Conservation (phyloP, 1,140 invertebrate species). For the Piezodorus guildinii region DNA sequence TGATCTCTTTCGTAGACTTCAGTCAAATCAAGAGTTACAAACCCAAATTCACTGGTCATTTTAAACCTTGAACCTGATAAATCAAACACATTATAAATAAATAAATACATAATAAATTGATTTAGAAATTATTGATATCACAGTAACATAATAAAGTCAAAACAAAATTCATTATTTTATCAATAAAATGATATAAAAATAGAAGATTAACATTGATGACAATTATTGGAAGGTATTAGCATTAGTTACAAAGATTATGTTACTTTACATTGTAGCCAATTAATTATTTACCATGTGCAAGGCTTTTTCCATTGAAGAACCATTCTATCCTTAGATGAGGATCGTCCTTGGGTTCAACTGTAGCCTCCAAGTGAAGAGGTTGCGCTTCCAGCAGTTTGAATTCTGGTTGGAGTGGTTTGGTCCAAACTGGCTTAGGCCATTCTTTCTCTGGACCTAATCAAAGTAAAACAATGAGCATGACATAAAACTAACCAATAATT, state of each 20-base stretch:
- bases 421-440: constrained; percentile 80
- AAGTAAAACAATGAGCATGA: not conserved
- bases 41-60: constrained; percentile 83
- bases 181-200: no score
- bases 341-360: constrained; percentile 91
- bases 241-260: no score
- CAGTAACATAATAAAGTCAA: not conserved
- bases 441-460: constrained; percentile 47
- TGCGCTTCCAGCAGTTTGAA: constrained; percentile 81
- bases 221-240: no score
- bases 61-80: constrained; percentile 57
- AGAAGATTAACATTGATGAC: no score
- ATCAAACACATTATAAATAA: not conserved
- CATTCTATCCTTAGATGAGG: constrained; percentile 88
- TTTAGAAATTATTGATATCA: not conserved
- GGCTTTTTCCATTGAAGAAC: constrained; percentile 82
- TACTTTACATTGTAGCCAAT: no score
- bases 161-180: no score
- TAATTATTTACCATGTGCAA: constrained; percentile 52
- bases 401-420: constrained; percentile 64
- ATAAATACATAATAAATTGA: not conserved
- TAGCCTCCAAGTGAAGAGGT: constrained; percentile 80
- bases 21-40: constrained; percentile 76
- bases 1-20: constrained; percentile 87
- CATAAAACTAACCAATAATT: not conserved